Evolutionary conservation across 1,140 invertebrate species (phyloP).

Genomic region (Cheumatopsyche charites): DNA sequence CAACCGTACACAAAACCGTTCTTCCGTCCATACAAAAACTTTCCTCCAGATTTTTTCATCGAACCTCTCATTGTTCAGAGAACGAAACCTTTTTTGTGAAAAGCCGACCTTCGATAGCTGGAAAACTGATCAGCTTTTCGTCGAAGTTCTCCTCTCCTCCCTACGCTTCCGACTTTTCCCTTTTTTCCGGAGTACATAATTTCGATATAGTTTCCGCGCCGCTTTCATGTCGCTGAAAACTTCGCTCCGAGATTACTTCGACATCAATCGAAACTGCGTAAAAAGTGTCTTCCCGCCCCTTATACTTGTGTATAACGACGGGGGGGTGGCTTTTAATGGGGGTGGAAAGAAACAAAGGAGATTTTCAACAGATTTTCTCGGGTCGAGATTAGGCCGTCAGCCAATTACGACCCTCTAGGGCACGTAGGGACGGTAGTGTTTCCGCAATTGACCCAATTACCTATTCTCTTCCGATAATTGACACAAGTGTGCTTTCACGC

Average conservation of each 20-base stretch:
- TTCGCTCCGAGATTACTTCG: constrained; percentile 2
- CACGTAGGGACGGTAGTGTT: constrained; percentile 17
- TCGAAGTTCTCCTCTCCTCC: not conserved
- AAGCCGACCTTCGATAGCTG: constrained; percentile 1
- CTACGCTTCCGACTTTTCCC: not conserved
- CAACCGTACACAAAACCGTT: not conserved
- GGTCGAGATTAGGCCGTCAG: constrained; percentile 35
- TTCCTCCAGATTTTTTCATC: not conserved
- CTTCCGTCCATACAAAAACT: not conserved
- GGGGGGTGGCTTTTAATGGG: no score
- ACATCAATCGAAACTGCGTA: no score
- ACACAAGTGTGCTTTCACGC: constrained; percentile 38
- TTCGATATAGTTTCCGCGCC: no score
- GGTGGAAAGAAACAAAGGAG: not conserved
- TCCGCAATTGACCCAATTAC: constrained; percentile 47
- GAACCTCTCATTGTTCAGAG: not conserved
- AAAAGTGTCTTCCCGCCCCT: no score
- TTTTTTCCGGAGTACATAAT: not conserved
- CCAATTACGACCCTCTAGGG: constrained; percentile 37
- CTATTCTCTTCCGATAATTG: constrained; percentile 40
- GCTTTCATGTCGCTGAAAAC: not conserved
- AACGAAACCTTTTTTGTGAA: constrained; percentile 1
- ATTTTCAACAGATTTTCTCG: constrained; percentile 11
- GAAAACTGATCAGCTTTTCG: constrained; percentile 11
- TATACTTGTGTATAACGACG: no score